Evolutionary conservation across 1,140 invertebrate genomes (phyloP).

Genomic region (Triops longicaudatus): DNA sequence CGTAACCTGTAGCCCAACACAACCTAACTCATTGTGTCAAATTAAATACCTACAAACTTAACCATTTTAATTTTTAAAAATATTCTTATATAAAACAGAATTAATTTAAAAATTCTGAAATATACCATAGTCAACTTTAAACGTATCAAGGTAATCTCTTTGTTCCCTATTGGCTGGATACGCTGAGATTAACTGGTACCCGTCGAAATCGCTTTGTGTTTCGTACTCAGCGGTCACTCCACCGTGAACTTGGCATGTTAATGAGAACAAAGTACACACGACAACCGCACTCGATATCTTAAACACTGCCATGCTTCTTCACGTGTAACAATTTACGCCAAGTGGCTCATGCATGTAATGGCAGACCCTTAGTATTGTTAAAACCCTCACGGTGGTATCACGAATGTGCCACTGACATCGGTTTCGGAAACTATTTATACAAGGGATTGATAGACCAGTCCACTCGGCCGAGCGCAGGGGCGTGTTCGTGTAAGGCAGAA

Average conservation of each 20-base stretch:
- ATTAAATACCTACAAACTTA: too few species aligned
- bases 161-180: not conserved
- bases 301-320: not conserved
- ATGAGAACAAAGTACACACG: not conserved
- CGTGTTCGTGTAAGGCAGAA: too few species aligned
- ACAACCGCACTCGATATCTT: not conserved
- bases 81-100: too few species aligned
- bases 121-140: not conserved
- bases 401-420: too few species aligned
- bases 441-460: too few species aligned
- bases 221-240: not conserved
- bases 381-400: not conserved
- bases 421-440: too few species aligned
- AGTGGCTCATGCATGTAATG: not conserved
- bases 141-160: not conserved
- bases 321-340: not conserved
- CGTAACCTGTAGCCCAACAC: too few species aligned
- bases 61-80: too few species aligned
- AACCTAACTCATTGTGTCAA: too few species aligned
- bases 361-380: not conserved
- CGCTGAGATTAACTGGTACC: not conserved
- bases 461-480: too few species aligned
- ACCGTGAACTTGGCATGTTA: not conserved
- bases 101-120: not conserved
- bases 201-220: not conserved